Evolutionary conservation across 1,140 invertebrate genomes (phyloP).

Genomic region (Drosophila asahinai): DNA sequence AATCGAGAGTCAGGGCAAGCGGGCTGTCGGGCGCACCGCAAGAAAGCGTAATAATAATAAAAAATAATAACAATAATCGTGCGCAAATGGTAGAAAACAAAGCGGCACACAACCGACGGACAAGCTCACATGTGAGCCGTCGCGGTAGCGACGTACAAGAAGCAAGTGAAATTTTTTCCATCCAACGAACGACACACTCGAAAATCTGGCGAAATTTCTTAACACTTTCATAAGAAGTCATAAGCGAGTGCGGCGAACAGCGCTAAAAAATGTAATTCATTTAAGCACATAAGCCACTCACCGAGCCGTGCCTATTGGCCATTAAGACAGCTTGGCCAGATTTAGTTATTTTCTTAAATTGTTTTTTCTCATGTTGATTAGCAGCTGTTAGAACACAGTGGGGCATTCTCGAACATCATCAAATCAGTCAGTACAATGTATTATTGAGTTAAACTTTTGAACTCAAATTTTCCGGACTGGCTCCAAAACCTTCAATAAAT

Average conservation of each 20-base stretch:
- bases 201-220: slow-evolving; percentile 70
- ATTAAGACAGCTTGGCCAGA: slow-evolving; percentile 13
- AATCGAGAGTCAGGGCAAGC: slow-evolving; percentile 36
- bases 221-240: slow-evolving; percentile 79
- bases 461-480: too few relatives aligned
- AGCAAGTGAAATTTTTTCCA: slow-evolving; percentile 72
- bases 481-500: too few relatives aligned
- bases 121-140: slow-evolving; percentile 4
- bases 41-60: slow-evolving; percentile 73
- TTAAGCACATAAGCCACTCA: slow-evolving; percentile 73
- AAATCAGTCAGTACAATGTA: neutral
- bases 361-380: slow-evolving; percentile 1
- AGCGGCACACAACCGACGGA: slow-evolving; percentile 14
- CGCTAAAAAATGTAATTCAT: slow-evolving; percentile 50
- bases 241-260: slow-evolving; percentile 5
- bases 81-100: slow-evolving; percentile 72
- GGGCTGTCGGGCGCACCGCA: slow-evolving; percentile 19
- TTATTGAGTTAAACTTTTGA: too few relatives aligned
- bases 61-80: slow-evolving; percentile 61
- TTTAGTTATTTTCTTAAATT: slow-evolving; percentile 20
- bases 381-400: slow-evolving; percentile 18
- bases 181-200: slow-evolving; percentile 42
- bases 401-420: neutral
- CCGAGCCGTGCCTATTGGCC: slow-evolving; percentile 30
- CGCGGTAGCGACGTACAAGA: slow-evolving; percentile 24